Percentiles rank a stretch among this genome's conserved stretches.
Evolutionary conservation across 1,140 invertebrate species (phyloP).

Genomic region (Drosophila nigromelanica): DNA sequence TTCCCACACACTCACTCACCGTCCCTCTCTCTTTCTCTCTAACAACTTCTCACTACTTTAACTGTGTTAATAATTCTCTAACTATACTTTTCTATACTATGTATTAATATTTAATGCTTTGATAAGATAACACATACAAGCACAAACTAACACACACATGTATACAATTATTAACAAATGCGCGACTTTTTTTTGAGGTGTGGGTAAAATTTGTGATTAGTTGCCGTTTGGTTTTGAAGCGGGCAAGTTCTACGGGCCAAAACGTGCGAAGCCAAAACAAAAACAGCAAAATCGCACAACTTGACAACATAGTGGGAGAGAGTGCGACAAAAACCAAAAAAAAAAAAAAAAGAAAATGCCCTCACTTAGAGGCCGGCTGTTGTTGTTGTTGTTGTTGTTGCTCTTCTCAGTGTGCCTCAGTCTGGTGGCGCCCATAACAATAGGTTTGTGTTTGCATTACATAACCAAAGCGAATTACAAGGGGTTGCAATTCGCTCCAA

Average conservation of each 20-base stretch:
- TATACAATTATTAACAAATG: conserved; percentile 37
- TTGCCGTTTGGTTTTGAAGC: conserved; percentile 52
- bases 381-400: conserved; percentile 15
- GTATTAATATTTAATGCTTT: conserved; percentile 25
- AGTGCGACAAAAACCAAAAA: background rate
- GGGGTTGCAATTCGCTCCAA: no score
- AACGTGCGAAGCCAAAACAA: conserved; percentile 3
- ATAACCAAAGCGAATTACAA: conserved; percentile 14
- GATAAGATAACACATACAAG: conserved; percentile 41
- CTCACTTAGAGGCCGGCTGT: conserved; percentile 14
- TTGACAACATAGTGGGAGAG: background rate
- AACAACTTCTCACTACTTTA: background rate
- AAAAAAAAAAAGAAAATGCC: no score
- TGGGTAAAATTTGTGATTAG: conserved; percentile 54
- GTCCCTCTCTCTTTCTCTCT: background rate
- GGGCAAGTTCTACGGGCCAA: conserved; percentile 43
- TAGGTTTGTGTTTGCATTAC: conserved; percentile 48
- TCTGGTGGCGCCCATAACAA: conserved; percentile 21
- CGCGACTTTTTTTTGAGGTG: conserved; percentile 14
- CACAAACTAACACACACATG: conserved; percentile 7
- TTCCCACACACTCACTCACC: background rate
- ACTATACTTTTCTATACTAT: conserved; percentile 26
- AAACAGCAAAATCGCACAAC: conserved; percentile 26
- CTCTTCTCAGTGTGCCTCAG: conserved; percentile 7
- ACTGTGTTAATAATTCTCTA: conserved; percentile 24